Evolutionary conservation across 2,888 invertebrate genomes (phyloP).

Genomic region (Amphimallon solstitiale): DNA sequence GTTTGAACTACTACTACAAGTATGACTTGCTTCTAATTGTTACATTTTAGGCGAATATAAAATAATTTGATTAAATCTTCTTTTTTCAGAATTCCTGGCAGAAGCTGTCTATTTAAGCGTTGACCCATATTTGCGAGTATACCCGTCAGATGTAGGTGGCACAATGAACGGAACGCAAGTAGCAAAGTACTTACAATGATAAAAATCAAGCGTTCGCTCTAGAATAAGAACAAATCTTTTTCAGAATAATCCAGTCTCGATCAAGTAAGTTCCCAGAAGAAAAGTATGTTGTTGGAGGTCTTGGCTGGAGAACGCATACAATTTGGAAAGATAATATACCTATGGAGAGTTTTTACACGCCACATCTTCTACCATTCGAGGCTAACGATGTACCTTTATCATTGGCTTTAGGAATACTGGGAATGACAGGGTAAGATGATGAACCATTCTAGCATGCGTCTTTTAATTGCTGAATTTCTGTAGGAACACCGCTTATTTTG

Average conservation of each 20-base stretch:
- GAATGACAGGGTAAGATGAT: conserved; percentile 73
- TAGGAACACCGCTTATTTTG: conserved; percentile 80
- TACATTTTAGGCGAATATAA: too few relatives aligned
- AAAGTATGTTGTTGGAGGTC: conserved; percentile 69
- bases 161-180: conserved; percentile 79
- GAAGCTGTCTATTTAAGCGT: conserved; percentile 77
- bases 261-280: conserved; percentile 73
- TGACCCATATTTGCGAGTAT: conserved; percentile 78
- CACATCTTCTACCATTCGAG: conserved; percentile 67
- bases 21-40: too few relatives aligned
- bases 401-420: conserved; percentile 71
- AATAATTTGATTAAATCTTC: too few relatives aligned
- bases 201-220: conserved; percentile 63
- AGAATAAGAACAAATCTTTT: conserved; percentile 57
- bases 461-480: conserved; percentile 36
- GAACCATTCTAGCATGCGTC: background rate
- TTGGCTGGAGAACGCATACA: conserved; percentile 78
- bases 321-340: conserved; percentile 74
- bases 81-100: conserved; percentile 70
- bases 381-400: conserved; percentile 69
- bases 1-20: too few relatives aligned
- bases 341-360: background rate
- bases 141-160: conserved; percentile 67
- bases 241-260: conserved; percentile 74
- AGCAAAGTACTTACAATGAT: conserved; percentile 66